Evolutionary conservation across 2,113 vertebrate species (phyloP), one percentile per base, ranked within the genome.

Genomic region (Marmota monax): DNA sequence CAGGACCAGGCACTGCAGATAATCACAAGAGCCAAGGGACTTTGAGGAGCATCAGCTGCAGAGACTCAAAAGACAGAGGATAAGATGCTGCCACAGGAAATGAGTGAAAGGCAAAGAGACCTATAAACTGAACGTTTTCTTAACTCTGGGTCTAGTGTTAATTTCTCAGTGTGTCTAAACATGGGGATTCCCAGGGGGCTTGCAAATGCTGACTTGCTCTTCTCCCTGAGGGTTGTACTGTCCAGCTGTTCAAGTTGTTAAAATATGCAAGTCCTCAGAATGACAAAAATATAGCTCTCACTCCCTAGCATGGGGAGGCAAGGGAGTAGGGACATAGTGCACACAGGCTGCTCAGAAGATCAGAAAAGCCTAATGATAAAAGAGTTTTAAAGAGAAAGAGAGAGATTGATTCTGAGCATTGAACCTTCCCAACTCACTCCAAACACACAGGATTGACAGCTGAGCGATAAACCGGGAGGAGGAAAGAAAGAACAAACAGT

Each of bases 1-100:
- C 98, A 99, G 98, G 72, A 98, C 97, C 88, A 99, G 98, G 95
- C 99, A 99, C 99, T 99, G 97, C 5, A 95, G 85, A 96, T 56
- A 96, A 87, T 70, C 88, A 98, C 73, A 97, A 90, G 91, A 42
- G 90, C 51, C 69, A 82, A 94, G 84, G 97, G 95, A 97, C 77
- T 77, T 0, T 9, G 23, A 84, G 18, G 37, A 96, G 29, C 25
- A 61, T 27, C 79, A 79, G 42, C 16, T 0, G 2, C 51, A 88
- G 72, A 96, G 74, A 78, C 16, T 63, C 42, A 76, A 37, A 37
- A 29, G 63, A 16, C 84, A 79, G 39, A 69, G 84, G 82, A 48
- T 48, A 73, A 79, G 37, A 2, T 56, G 27, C 42, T 80, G 69
- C 34, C 34, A 45, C 56, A 58, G 25, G 67, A 56, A 37, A 45